These are phyloP conservation scores for Entomobrya proxima DNA, from an alignment of 2,888 invertebrate species.

Conservation along the genomic window DNA sequence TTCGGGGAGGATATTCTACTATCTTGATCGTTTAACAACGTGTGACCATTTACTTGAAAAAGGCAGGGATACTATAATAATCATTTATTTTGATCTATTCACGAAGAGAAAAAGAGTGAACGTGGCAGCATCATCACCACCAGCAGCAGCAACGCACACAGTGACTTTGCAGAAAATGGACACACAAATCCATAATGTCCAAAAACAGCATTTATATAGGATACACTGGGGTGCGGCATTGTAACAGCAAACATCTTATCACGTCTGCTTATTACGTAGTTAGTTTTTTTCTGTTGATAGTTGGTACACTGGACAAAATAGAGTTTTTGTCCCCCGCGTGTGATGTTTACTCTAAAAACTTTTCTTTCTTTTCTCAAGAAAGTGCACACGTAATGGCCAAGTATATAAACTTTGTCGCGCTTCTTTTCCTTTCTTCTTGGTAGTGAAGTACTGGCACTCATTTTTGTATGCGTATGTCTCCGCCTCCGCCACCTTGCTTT, in stretches of 20 bases:
- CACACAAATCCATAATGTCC: constrained; percentile 4
- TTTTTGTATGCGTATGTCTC: constrained; percentile 4
- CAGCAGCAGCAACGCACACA: background rate
- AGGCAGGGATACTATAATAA: constrained; percentile 11
- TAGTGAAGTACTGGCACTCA: no score
- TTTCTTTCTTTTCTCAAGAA: constrained; percentile 19
- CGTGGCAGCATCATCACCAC: no score
- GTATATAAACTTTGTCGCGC: constrained; percentile 20
- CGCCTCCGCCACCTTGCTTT: background rate
- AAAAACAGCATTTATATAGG: background rate
- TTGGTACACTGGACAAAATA: constrained; percentile 42
- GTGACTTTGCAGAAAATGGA: constrained; percentile 42
- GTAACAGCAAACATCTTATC: background rate
- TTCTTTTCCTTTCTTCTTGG: background rate
- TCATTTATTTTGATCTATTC: constrained; percentile 51
- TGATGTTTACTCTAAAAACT: constrained; percentile 31
- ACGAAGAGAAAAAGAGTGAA: background rate
- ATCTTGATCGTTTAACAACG: constrained; percentile 42
- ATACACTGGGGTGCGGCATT: constrained; percentile 27
- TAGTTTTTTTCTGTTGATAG: background rate
- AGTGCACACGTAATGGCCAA: constrained; percentile 5
- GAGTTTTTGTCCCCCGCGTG: constrained; percentile 32
- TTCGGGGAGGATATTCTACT: background rate
- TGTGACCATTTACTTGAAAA: constrained; percentile 28
- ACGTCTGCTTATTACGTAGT: background rate